Evolutionary conservation across 1,140 invertebrate species (phyloP).

Genomic region (Aphelenchoides avenae): DNA sequence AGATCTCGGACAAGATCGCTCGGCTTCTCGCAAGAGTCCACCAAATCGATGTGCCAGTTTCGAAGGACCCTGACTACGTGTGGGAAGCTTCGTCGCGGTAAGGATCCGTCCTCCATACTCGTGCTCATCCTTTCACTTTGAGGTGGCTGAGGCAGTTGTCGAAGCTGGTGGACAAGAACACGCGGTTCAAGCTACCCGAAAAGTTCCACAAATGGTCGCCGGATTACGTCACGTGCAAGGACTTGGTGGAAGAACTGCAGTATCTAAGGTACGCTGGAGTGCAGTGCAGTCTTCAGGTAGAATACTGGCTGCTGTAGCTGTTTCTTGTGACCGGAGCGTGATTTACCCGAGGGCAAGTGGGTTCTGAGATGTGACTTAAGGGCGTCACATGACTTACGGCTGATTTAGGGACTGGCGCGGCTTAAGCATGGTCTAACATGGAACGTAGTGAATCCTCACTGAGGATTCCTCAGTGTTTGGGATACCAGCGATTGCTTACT

Average conservation of each 20-base stretch:
- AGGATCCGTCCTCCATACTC: background rate
- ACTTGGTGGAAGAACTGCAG: conserved; percentile 34
- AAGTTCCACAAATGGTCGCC: conserved; percentile 27
- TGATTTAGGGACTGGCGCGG: no score
- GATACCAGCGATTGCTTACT: no score
- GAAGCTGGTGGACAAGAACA: conserved; percentile 1
- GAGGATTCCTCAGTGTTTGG: no score
- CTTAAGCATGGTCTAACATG: no score
- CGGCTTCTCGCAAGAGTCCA: conserved; percentile 40
- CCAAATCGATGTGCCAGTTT: conserved; percentile 46
- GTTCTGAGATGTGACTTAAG: no score
- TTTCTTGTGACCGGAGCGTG: no score
- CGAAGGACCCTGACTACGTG: conserved; percentile 43
- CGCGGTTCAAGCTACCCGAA: conserved; percentile 7
- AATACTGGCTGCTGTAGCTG: no score
- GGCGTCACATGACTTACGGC: no score
- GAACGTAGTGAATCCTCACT: no score
- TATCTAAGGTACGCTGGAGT: conserved; percentile 6
- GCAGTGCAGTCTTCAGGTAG: no score
- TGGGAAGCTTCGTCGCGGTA: conserved; percentile 20
- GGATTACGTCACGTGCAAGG: conserved; percentile 14
- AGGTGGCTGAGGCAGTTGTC: conserved; percentile 19
- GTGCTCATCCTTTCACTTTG: conserved; percentile 10
- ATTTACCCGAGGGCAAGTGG: no score
- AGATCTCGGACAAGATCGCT: conserved; percentile 32